A percentile compares a stretch with the other conserved stretches of the same genome.
These are phyloP conservation scores for Electrona antarctica DNA, from an alignment of 2,113 vertebrate species.

Conservation along the genomic window DNA sequence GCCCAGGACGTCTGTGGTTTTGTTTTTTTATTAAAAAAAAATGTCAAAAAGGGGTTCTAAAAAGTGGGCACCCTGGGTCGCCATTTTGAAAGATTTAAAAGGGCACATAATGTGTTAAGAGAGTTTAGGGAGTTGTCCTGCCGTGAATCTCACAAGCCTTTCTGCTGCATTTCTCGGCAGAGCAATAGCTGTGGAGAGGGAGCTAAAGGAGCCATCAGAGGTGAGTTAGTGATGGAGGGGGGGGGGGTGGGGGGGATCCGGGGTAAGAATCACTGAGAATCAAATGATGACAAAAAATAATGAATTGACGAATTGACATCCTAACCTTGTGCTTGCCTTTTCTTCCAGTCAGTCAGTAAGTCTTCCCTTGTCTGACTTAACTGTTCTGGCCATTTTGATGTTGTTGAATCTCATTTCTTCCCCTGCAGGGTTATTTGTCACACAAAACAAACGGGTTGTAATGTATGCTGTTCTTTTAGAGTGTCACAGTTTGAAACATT, in stretches of 20 bases:
- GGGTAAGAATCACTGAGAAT: neutral
- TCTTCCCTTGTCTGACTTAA: neutral
- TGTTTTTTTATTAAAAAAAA: no score
- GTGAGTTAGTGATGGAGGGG: conserved; percentile 78
- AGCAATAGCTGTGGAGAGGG: conserved; percentile 90
- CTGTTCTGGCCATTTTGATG: neutral
- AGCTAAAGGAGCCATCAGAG: conserved; percentile 89
- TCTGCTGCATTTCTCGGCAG: conserved; percentile 83
- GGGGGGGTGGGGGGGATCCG: neutral
- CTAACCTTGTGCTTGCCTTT: neutral
- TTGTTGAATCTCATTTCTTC: conserved; percentile 17
- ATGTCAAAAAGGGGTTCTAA: no score
- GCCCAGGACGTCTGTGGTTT: no score
- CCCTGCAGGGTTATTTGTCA: conserved; percentile 23
- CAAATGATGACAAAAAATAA: no score
- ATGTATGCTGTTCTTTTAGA: conserved; percentile 18
- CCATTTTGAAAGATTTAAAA: no score
- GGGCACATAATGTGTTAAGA: no score
- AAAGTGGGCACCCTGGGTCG: no score
- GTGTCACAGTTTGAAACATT: neutral
- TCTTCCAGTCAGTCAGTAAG: neutral
- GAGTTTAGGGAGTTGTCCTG: conserved; percentile 6
- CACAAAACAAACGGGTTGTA: neutral
- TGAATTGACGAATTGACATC: no score
- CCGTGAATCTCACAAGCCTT: conserved; percentile 30